phyloP scores from a whole-genome alignment of 2,797 vertebrate species.

The Bucorvus abyssinicus region DNA sequence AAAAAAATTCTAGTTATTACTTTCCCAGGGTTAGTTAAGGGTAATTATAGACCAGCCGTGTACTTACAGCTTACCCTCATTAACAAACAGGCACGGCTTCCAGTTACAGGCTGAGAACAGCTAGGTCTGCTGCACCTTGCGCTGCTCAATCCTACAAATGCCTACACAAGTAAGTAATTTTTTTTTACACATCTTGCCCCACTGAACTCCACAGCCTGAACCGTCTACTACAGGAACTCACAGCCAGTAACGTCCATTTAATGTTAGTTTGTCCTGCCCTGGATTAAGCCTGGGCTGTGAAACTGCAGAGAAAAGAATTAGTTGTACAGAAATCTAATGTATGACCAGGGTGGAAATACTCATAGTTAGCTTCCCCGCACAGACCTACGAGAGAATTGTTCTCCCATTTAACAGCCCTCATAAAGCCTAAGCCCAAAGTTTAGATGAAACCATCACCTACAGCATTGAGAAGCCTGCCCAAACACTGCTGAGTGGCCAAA shows the following conservation, averaged over 20 bases:
- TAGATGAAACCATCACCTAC: background rate
- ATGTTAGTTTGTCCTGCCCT: background rate
- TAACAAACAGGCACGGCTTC: background rate
- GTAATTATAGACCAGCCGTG: background rate
- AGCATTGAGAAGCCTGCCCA: background rate
- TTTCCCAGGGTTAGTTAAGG: background rate
- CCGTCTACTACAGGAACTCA: background rate
- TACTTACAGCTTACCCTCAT: background rate
- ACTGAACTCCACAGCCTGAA: background rate
- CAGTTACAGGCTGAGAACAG: background rate
- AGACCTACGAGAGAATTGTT: background rate
- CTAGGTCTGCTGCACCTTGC: background rate
- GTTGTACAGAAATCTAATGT: background rate
- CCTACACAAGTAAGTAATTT: background rate
- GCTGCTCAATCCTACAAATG: background rate
- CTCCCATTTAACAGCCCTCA: background rate
- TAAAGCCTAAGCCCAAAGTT: background rate
- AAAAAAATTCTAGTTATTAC: background rate
- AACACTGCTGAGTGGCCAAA: background rate
- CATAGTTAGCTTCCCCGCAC: background rate
- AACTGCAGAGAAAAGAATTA: background rate
- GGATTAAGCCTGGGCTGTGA: background rate
- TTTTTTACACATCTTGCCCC: background rate
- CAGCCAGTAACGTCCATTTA: background rate
- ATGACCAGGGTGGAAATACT: background rate